Percentiles rank a stretch among this genome's conserved stretches.
Conservation (phyloP, 2,113 vertebrate genomes). For the Heterochromis multidens region DNA sequence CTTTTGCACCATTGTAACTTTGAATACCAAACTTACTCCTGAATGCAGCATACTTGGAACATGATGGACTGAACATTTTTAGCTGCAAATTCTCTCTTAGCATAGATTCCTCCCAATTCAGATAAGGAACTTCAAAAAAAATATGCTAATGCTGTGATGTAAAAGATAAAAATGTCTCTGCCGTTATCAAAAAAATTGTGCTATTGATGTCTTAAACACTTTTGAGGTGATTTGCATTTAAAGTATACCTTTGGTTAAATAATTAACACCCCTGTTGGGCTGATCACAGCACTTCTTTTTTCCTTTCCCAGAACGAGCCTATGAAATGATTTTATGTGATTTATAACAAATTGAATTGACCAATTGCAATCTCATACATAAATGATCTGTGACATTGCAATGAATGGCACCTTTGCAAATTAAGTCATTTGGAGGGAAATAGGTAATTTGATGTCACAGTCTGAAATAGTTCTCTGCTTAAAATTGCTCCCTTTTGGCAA, state of each 20-base stretch:
- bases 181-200: not conserved
- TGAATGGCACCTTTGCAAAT: conserved; percentile 46
- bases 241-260: conserved; percentile 32
- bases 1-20: not conserved
- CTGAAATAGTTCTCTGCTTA: conserved; percentile 20
- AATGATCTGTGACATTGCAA: conserved; percentile 31
- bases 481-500: conserved; percentile 17
- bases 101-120: not conserved
- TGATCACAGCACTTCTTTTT: conserved; percentile 22
- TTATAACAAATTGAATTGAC: conserved; percentile 43
- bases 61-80: not conserved
- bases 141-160: conserved; percentile 13
- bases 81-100: not conserved
- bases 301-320: not conserved
- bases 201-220: conserved; percentile 24
- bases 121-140: conserved; percentile 21
- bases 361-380: conserved; percentile 43
- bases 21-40: not conserved
- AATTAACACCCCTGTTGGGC: conserved; percentile 21
- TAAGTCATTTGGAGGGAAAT: conserved; percentile 49
- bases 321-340: conserved; percentile 18
- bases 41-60: not conserved
- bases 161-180: conserved; percentile 2
- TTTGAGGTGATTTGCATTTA: conserved; percentile 31
- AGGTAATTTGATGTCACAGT: conserved; percentile 46